Percentiles rank a stretch among this genome's conserved stretches.
Evolutionary conservation across 2,797 vertebrate genomes (phyloP).

Genomic region (Rhincodon typus): DNA sequence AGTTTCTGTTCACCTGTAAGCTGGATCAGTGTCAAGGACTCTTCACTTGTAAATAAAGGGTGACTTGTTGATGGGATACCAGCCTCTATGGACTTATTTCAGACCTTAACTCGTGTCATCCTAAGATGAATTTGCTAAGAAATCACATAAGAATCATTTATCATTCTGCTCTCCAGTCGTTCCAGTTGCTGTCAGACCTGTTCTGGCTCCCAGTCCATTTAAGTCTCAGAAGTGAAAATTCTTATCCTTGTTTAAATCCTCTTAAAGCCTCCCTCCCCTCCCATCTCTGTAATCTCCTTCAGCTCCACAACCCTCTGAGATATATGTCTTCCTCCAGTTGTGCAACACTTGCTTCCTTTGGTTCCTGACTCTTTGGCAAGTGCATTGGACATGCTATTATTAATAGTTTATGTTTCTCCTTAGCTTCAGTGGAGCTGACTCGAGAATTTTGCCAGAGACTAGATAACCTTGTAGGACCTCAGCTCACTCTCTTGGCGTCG

Average conservation of each 20-base stretch:
- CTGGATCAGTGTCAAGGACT: too few relatives aligned
- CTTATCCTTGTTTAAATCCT: neutral
- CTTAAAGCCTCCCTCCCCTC: neutral
- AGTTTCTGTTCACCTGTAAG: too few relatives aligned
- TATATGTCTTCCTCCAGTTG: neutral
- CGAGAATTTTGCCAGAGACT: conserved; percentile 87
- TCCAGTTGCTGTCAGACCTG: neutral
- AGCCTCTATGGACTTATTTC: too few relatives aligned
- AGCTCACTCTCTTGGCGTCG: conserved; percentile 88
- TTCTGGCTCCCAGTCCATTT: neutral
- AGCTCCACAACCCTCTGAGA: neutral
- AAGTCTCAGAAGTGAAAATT: neutral
- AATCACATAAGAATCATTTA: neutral
- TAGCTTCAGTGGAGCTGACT: conserved; percentile 78
- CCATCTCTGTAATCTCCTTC: too few relatives aligned
- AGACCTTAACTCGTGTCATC: too few relatives aligned
- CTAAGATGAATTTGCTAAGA: too few relatives aligned
- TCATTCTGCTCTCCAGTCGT: neutral
- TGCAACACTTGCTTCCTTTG: neutral
- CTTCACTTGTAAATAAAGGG: too few relatives aligned
- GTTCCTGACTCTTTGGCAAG: neutral
- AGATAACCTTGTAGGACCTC: conserved; percentile 86
- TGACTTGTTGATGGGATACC: too few relatives aligned
- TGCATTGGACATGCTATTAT: neutral
- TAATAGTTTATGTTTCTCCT: neutral